Base-by-base conservation (phyloP, 64 coral and sea anemone genomes). In the Acropora tenuis region DNA sequence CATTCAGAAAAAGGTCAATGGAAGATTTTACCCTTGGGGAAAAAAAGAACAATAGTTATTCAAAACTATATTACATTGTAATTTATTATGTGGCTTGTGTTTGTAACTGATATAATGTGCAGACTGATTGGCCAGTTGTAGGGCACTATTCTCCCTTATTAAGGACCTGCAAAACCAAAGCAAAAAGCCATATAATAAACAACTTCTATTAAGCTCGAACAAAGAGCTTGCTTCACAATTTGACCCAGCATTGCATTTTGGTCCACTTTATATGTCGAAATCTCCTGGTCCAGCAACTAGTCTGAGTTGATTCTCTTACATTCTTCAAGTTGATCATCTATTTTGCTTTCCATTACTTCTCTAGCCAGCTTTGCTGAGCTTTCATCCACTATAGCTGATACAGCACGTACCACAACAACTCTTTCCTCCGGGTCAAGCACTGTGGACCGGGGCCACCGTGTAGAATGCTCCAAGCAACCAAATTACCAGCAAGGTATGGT, bases 401-500 rank as follows among this genome's bases (percentile, higher is more conserved):
- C 18, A 19, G 65, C 65, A 13, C 65, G 18, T 69, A 3, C 13
- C 11, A 69, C 9, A 69, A 69, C 11, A 19, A 69, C 65, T 19
- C 18, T 69, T 69, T 69, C 65, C 18, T 69, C 65, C 65, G 0
- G 65, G 65, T 69, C 65, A 69, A 69, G 18, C 65, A 69, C 65
- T 69, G 65, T 69, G 65, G 18, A 13, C 65, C 4, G 18, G 1
- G 65, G 65, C 18, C 65, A 69, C 65, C 65, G 11, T 69, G 65
- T 19, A 69, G 65, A 19, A 69, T 69, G 65, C 65, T 69, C 65
- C 65, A 69, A 13, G 18, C 4, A 69, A 69, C 65, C 11, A 69
- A 69, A 69, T 69, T 69, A 69, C 65, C 65, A 69, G 66, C 66
- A 69, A 69, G 66, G 66, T 69, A 69, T 69, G 12, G 66, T 69